Evolutionary conservation across 2,113 vertebrate species (phyloP).

Genomic region (Takifugu flavidus): DNA sequence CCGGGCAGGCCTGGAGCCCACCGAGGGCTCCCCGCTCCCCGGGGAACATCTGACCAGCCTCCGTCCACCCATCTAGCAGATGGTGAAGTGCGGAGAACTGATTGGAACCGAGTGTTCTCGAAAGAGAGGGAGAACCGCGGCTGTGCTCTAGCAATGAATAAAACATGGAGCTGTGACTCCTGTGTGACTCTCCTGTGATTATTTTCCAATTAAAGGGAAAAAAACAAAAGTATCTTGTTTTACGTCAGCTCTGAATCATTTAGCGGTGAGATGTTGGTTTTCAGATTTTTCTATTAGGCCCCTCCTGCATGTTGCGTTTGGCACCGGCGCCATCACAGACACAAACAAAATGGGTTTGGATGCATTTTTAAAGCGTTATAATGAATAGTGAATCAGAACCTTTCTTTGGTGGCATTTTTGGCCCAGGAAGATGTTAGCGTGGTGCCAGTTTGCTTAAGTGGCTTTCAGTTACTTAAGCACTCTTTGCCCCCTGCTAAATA

Average conservation of each 20-base stretch:
- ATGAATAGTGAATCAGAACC: constrained; percentile 14
- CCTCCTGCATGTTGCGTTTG: constrained; percentile 17
- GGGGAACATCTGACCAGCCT: constrained; percentile 36
- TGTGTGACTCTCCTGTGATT: constrained; percentile 43
- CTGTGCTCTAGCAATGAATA: constrained; percentile 58
- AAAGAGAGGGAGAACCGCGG: constrained; percentile 47
- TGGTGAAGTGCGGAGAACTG: constrained; percentile 33
- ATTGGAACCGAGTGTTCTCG: constrained; percentile 27
- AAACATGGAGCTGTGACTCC: constrained; percentile 65
- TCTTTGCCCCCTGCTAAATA: too few relatives aligned
- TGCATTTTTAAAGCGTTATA: not conserved
- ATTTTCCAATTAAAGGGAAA: constrained; percentile 1
- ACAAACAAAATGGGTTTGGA: constrained; percentile 9
- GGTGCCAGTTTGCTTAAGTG: too few relatives aligned
- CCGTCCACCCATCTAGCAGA: constrained; percentile 42
- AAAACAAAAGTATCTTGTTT: not conserved
- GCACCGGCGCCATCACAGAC: constrained; percentile 14
- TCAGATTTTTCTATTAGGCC: constrained; percentile 27
- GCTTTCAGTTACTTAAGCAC: too few relatives aligned
- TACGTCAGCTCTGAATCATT: too few relatives aligned
- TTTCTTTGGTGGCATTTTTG: not conserved
- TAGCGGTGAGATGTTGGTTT: too few relatives aligned
- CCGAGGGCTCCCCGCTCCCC: constrained; percentile 30
- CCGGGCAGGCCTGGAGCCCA: constrained; percentile 42
- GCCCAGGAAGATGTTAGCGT: too few relatives aligned